These are phyloP conservation scores for Thecocarcelia acutangulata DNA, from an alignment of 2,888 invertebrate species.

Conservation along the genomic window DNA sequence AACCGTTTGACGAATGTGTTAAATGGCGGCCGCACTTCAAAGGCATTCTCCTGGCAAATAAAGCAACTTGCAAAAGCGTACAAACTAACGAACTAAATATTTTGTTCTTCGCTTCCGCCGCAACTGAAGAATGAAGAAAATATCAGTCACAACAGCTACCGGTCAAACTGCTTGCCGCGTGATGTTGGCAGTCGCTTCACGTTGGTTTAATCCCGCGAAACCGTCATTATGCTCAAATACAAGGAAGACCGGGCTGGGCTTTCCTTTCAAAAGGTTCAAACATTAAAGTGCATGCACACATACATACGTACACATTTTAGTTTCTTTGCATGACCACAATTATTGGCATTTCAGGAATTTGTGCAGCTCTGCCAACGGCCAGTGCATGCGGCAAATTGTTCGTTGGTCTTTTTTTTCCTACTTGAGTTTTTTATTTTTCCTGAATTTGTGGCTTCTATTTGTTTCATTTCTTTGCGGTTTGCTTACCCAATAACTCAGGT, in stretches of 20 bases:
- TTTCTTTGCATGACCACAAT: conserved; percentile 59
- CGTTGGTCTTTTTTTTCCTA: conserved; percentile 24
- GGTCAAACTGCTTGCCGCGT: conserved; percentile 5
- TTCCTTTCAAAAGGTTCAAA: conserved; percentile 28
- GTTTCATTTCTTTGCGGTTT: conserved; percentile 31
- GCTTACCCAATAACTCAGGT: conserved; percentile 38
- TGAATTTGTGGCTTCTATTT: conserved; percentile 55
- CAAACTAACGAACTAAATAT: conserved; percentile 64
- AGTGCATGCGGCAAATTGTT: conserved; percentile 47
- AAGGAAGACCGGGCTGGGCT: conserved; percentile 12
- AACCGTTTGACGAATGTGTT: conserved; percentile 70
- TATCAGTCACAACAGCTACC: conserved; percentile 36
- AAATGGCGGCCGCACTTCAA: conserved; percentile 68
- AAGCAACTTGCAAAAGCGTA: conserved; percentile 46
- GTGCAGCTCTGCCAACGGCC: conserved; percentile 52
- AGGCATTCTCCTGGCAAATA: conserved; percentile 62
- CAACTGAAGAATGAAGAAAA: conserved; percentile 45
- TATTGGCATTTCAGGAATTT: conserved; percentile 67
- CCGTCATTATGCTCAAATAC: conserved; percentile 3
- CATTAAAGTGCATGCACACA: conserved; percentile 30
- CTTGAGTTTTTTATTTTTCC: conserved; percentile 17
- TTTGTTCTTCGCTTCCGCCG: conserved; percentile 60
- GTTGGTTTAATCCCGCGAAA: conserved; percentile 2
- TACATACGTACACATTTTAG: conserved; percentile 9
- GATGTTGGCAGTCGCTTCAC: not conserved